A percentile compares a stretch with the other conserved stretches of the same genome.
phyloP scores from a whole-genome alignment of 2,113 vertebrate species.

The Heteronetta atricapilla region DNA sequence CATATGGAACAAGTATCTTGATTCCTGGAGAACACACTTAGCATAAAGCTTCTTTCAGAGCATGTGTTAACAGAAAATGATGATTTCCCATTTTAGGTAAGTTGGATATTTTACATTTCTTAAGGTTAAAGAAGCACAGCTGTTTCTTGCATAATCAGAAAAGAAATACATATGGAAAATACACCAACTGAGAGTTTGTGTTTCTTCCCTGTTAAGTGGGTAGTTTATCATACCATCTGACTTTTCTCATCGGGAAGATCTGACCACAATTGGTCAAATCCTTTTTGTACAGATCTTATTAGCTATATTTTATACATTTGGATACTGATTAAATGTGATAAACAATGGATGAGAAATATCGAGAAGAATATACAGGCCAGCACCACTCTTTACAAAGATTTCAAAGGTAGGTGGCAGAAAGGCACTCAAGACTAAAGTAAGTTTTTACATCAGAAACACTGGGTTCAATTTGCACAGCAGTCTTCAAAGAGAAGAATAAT shows the following conservation, averaged over 20 bases:
- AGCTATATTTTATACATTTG: background rate
- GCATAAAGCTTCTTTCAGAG: background rate
- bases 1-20: background rate
- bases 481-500: background rate
- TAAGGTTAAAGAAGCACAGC: background rate
- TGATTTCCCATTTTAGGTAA: background rate
- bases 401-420: background rate
- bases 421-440: background rate
- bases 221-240: background rate
- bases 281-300: background rate
- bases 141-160: constrained; percentile 14
- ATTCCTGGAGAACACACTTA: background rate
- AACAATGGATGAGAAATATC: background rate
- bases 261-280: background rate
- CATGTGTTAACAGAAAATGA: background rate
- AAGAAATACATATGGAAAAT: background rate
- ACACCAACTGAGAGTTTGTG: background rate
- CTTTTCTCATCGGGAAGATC: background rate
- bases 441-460: background rate
- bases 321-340: background rate
- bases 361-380: background rate
- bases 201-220: background rate
- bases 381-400: background rate
- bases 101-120: background rate
- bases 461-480: background rate